These are phyloP conservation scores for Sorex araneus DNA, from an alignment of 2,113 vertebrate species.

Conservation along the genomic window DNA sequence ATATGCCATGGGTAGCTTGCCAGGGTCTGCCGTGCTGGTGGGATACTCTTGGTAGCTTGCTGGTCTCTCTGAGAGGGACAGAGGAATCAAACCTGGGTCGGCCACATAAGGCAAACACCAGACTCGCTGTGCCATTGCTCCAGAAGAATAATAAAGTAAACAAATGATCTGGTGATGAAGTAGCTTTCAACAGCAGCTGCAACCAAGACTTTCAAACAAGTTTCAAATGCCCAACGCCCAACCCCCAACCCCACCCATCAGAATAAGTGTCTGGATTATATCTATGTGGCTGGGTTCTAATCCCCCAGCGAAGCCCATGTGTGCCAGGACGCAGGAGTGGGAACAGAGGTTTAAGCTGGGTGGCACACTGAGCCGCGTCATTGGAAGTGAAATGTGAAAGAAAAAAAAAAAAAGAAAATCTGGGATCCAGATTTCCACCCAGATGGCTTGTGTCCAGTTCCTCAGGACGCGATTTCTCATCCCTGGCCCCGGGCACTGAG, in stretches of 20 bases:
- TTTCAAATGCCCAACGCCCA: background rate
- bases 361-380: background rate
- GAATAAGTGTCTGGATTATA: background rate
- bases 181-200: background rate
- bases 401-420: background rate
- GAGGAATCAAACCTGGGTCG: too few species aligned
- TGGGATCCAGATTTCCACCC: background rate
- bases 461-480: background rate
- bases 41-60: too few species aligned
- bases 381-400: background rate
- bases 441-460: background rate
- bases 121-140: too few species aligned
- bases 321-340: background rate
- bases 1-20: too few species aligned
- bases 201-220: background rate
- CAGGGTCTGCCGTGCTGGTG: too few species aligned
- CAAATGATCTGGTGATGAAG: background rate
- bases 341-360: background rate
- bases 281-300: background rate
- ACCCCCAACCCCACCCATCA: background rate
- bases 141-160: too few species aligned
- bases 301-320: background rate
- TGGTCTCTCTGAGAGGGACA: too few species aligned
- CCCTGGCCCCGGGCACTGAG: accelerated
- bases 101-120: too few species aligned